Evolutionary conservation across 37 sponge, comb jelly and placozoan species (phyloP), one percentile per base, ranked within the genome.

Genomic region (Theonella swinhoei): DNA sequence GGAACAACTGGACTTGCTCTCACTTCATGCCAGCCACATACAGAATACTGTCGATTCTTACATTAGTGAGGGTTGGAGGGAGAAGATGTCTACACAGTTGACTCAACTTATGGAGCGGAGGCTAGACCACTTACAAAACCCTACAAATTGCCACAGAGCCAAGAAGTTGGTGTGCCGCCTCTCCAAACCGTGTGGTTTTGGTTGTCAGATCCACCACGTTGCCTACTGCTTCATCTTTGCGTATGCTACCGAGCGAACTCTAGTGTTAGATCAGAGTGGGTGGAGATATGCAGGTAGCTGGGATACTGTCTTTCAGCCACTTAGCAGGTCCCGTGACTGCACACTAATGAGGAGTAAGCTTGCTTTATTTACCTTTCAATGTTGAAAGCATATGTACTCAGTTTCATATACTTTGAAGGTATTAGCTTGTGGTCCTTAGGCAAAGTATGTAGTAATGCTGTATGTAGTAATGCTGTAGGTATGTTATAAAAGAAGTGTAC

Each of bases 151-250:
- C 62, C 14, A 67, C 0, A 60, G 62, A 17, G 88, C 88, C 19
- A 72, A 70, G 54, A 87, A 91, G 41, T 80, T 94, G 61, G 79
- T 94, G 8, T 94, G 95, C 38, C 23, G 68, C 11, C 37, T 94
- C 22, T 68, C 70, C 38, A 91, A 94, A 41, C 64, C 80, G 5
- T 94, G 95, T 65, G 95, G 95, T 5, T 94, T 89, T 82, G 95
- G 95, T 23, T 94, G 95, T 42, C 93, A 91, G 76, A 82, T 94
- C 37, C 95, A 94, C 68, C 95, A 94, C 40, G 74, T 86, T 4
- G 75, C 85, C 37, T 91, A 82, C 64, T 94, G 95, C 80, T 91
- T 94, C 63, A 80, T 85, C 0, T 24, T 91, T 26, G 95, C 95
- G 14, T 91, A 88, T 64, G 93, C 85, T 1, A 85, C 87, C 5